These are phyloP conservation scores for Hemichromis elongatus DNA, from an alignment of 2,113 vertebrate genomes.

Conservation along the genomic window DNA sequence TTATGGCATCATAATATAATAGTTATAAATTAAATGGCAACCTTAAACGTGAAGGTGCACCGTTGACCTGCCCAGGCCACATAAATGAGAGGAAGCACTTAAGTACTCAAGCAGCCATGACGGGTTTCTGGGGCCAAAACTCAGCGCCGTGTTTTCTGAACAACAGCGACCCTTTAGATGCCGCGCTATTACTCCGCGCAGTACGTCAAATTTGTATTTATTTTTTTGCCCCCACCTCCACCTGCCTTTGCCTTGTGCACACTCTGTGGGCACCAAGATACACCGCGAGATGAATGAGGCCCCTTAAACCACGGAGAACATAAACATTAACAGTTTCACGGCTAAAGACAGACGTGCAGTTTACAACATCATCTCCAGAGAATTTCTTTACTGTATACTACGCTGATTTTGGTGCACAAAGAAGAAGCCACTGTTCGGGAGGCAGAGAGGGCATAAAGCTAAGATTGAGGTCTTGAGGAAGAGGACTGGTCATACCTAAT, in stretches of 20 bases:
- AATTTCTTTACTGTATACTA: slow-evolving; percentile 2
- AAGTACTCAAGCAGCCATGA: slow-evolving; percentile 52
- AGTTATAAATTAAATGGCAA: slow-evolving; percentile 12
- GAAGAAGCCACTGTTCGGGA: neutral
- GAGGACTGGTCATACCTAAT: neutral
- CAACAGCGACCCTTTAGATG: slow-evolving; percentile 55
- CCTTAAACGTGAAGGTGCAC: slow-evolving; percentile 19
- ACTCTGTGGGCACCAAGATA: slow-evolving; percentile 23
- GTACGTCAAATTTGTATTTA: slow-evolving; percentile 44
- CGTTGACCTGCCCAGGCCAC: slow-evolving; percentile 40
- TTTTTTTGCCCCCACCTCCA: neutral
- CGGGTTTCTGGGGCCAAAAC: slow-evolving; percentile 37
- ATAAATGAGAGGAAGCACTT: slow-evolving; percentile 59
- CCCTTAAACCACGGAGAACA: slow-evolving; percentile 39
- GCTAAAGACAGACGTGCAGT: slow-evolving; percentile 23
- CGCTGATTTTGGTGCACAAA: neutral
- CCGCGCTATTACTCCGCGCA: slow-evolving; percentile 13
- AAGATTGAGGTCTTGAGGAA: neutral
- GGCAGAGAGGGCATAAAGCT: neutral
- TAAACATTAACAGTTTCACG: slow-evolving; percentile 40
- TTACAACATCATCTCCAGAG: slow-evolving; percentile 33
- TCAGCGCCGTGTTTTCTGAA: slow-evolving; percentile 57
- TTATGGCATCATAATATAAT: neutral
- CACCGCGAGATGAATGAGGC: slow-evolving; percentile 29
- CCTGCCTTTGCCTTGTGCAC: slow-evolving; percentile 21